phyloP scores from a whole-genome alignment of 2,797 vertebrate genomes.

The Furcifer pardalis region DNA sequence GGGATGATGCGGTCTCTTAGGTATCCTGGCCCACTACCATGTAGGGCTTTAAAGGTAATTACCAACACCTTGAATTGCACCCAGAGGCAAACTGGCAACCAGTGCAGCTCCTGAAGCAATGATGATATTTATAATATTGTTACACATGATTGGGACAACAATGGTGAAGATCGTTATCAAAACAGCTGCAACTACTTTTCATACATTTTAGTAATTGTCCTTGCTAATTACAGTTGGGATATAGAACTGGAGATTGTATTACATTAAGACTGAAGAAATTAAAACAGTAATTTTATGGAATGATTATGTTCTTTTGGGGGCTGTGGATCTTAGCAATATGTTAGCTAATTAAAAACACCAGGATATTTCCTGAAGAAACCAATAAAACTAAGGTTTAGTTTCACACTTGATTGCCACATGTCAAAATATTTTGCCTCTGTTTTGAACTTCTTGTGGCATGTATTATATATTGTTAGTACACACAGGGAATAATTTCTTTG shows the following conservation, averaged over 20 bases:
- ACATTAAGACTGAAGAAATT: slow-evolving; percentile 71
- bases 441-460: slow-evolving; percentile 50
- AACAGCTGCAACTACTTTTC: slow-evolving; percentile 57
- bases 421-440: slow-evolving; percentile 59
- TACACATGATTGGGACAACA: slow-evolving; percentile 49
- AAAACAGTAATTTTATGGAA: slow-evolving; percentile 68
- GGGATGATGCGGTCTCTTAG: no score
- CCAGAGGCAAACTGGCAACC: no score
- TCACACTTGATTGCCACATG: slow-evolving; percentile 71
- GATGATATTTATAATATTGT: slow-evolving; percentile 27
- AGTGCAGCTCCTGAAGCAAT: no score
- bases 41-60: no score
- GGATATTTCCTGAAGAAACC: slow-evolving; percentile 67
- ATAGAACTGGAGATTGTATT: slow-evolving; percentile 62
- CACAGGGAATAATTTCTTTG: background rate
- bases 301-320: slow-evolving; percentile 63
- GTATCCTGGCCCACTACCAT: no score
- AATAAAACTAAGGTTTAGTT: slow-evolving; percentile 75
- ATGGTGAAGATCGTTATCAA: slow-evolving; percentile 55
- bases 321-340: slow-evolving; percentile 62
- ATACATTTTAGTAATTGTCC: slow-evolving; percentile 67
- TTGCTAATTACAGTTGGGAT: slow-evolving; percentile 70
- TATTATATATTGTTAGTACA: slow-evolving; percentile 27
- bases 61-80: no score
- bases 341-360: slow-evolving; percentile 75